These are phyloP conservation scores for Salticus scenicus DNA, from an alignment of 2,888 invertebrate species.

Conservation along the genomic window DNA sequence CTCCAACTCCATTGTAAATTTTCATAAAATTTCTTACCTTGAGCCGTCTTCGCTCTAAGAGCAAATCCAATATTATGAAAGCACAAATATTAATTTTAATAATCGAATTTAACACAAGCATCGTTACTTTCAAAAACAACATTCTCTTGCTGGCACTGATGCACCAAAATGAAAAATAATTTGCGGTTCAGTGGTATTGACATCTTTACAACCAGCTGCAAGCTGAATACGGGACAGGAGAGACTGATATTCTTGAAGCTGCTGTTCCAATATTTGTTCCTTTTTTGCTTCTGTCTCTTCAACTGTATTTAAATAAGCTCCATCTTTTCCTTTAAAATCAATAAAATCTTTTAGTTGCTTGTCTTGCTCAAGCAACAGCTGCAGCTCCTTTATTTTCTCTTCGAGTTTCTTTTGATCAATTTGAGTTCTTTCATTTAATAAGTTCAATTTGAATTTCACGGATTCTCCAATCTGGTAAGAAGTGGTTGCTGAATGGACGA, in stretches of 20 bases:
- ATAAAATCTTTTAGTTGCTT: constrained; percentile 50
- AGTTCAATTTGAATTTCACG: constrained; percentile 52
- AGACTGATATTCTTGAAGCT: constrained; percentile 21
- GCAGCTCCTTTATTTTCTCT: constrained; percentile 53
- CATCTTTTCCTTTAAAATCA: constrained; percentile 50
- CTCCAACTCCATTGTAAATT: no score
- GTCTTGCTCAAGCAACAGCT: constrained; percentile 54
- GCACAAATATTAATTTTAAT: no score
- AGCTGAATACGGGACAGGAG: constrained; percentile 33
- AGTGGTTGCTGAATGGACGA: constrained; percentile 52
- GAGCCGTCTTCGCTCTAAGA: no score
- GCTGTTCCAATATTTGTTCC: constrained; percentile 45
- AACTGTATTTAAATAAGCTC: constrained; percentile 24
- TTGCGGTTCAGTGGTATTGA: no score
- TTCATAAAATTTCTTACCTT: no score
- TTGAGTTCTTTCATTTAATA: constrained; percentile 50
- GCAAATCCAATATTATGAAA: no score
- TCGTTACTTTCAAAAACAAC: no score
- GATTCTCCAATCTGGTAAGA: constrained; percentile 62
- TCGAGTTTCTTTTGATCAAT: constrained; percentile 54
- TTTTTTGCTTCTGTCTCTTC: constrained; percentile 33
- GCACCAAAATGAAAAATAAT: no score
- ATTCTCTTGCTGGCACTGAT: no score
- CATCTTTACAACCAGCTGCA: constrained; percentile 44
- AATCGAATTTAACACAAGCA: no score